Percentiles rank a stretch among this genome's conserved stretches.
Conservation (phyloP, 2,113 vertebrate species). For the Tursiops truncatus region DNA sequence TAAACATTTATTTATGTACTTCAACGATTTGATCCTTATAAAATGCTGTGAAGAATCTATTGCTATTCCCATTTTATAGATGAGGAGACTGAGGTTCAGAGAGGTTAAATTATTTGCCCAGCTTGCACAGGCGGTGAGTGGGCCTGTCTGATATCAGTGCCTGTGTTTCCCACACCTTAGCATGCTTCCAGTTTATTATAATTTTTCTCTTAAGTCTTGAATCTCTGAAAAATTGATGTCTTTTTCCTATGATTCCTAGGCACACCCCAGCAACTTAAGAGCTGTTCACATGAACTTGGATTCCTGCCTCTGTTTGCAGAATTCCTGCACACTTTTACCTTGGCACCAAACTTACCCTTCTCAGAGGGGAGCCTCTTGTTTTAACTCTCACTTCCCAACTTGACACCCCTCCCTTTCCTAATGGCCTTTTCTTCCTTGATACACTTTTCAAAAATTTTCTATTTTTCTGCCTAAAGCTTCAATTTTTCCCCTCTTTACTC, state of each 20-base stretch:
- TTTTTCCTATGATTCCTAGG: background rate
- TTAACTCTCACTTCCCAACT: background rate
- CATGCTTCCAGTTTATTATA: background rate
- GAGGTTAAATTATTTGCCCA: background rate
- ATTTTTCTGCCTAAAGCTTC: background rate
- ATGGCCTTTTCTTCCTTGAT: background rate
- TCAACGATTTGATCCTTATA: background rate
- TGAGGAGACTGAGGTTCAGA: background rate
- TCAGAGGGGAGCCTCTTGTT: background rate
- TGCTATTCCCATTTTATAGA: background rate
- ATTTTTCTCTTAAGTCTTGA: background rate
- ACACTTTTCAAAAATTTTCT: background rate
- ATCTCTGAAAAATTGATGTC: background rate
- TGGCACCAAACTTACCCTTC: background rate
- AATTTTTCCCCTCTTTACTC: background rate
- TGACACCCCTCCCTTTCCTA: background rate
- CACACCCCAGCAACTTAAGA: background rate
- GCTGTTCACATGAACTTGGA: background rate
- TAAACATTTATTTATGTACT: background rate
- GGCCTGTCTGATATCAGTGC: background rate
- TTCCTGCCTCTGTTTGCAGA: background rate
- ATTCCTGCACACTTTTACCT: background rate
- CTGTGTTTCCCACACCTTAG: background rate
- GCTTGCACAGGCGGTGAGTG: background rate
- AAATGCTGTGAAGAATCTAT: background rate